Evolutionary conservation across 2,113 vertebrate species (phyloP), one percentile per base, ranked within the genome.

Genomic region (Ploceus nigricollis): DNA sequence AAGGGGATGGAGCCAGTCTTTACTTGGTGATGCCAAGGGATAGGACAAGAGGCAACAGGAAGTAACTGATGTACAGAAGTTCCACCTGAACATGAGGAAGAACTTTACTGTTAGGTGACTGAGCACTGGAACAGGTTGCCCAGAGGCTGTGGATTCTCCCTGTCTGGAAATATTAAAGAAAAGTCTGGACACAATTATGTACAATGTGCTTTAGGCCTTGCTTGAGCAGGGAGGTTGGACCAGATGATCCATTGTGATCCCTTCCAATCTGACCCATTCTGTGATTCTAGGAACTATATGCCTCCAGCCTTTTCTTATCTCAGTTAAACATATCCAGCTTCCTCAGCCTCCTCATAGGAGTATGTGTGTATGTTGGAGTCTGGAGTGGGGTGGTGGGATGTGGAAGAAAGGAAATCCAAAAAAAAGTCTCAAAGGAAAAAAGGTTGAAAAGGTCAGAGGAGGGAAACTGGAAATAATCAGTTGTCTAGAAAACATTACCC

Each of bases 311-410:
- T 68, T 33, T 82, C 20, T 70, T 39, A 40, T 75, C 8, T 13
- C 2, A 0, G 6, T n/a, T 51, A 87, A 77, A 31, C 3, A 64
- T 68, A 57, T 3, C 15, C 15, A 42, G 3, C 3, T 72, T 6
- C 11, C 13, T 64, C 21, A 47, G 23, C 12, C 22, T 73, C 3
- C 14, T 20, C 21, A 71, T n/a, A 35, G 3, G 1, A 8, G 2
- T 1, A 8, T 31, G 1, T 33, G 3, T n/a, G 8, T 45, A 13
- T 47, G 4, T 5, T 68, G 30, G 12, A 33, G 3, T 19, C 19
- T 17, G 33, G 17, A 11, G 11, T 31, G 5, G 4, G 4, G 6
- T 25, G 20, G 9, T 15, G 9, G 9, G 18, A 20, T 22, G 13
- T 47, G 8, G 39, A 86, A 83, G 15, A 23, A 93, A 80, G 37